Percentiles rank a stretch among this genome's conserved stretches.
Conservation (phyloP, 2,888 invertebrate genomes). For the Ochropleura plecta region DNA sequence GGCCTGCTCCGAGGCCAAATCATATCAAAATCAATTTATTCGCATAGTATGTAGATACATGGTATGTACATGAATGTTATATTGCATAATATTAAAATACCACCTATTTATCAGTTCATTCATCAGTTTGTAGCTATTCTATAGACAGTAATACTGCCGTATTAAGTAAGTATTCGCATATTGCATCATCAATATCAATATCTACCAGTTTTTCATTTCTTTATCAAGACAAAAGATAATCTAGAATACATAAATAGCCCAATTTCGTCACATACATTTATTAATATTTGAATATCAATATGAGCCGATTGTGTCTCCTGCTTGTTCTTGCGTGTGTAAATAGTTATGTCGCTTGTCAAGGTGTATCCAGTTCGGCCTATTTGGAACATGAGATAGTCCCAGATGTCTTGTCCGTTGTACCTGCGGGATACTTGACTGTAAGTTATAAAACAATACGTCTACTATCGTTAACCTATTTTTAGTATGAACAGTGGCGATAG, state of each 20-base stretch:
- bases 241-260: not conserved
- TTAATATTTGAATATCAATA: slow-evolving; percentile 22
- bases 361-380: slow-evolving; percentile 58
- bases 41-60: no score
- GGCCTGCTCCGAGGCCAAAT: not conserved
- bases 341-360: slow-evolving; percentile 6
- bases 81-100: no score
- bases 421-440: slow-evolving; percentile 48
- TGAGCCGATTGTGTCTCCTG: slow-evolving; percentile 17
- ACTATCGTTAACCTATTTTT: not conserved
- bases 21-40: not conserved
- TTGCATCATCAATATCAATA: not conserved
- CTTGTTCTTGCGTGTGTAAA: slow-evolving; percentile 21
- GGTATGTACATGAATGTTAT: no score
- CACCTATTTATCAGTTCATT: not conserved
- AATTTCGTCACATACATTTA: not conserved
- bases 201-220: not conserved
- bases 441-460: slow-evolving; percentile 18
- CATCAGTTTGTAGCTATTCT: not conserved
- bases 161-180: not conserved
- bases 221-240: not conserved
- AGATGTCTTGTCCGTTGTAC: slow-evolving; percentile 48
- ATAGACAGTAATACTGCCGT: not conserved
- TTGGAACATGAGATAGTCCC: slow-evolving; percentile 55
- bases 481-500: not conserved